Conservation (phyloP, 2,113 vertebrate species). For the Urocynchramus pylzowi region DNA sequence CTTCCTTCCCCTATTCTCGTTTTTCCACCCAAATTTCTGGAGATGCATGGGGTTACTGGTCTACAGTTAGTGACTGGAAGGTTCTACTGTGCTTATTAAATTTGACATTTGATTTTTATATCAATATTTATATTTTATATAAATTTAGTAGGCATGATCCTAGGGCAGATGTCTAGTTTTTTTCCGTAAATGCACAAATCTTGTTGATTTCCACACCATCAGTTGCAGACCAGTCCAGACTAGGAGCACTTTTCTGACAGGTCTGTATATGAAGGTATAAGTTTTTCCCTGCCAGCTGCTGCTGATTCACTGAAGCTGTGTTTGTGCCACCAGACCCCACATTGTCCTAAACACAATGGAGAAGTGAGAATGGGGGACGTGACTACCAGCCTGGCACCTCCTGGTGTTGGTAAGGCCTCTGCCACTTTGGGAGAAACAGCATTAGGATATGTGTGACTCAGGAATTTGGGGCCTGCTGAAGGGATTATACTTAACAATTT, state of each 20-base stretch:
- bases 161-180: not conserved
- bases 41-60: not conserved
- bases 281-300: not conserved
- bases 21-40: not conserved
- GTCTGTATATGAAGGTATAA: not conserved
- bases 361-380: fast-evolving
- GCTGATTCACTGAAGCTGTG: not conserved
- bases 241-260: not conserved
- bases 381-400: not conserved
- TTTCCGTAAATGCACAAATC: not conserved
- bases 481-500: not conserved
- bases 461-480: not conserved
- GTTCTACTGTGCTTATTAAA: not conserved
- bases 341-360: not conserved
- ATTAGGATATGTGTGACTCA: not conserved
- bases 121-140: not conserved
- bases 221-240: not conserved
- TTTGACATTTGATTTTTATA: not conserved
- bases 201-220: not conserved
- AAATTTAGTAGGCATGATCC: not conserved
- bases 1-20: not conserved
- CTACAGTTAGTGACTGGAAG: not conserved
- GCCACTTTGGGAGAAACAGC: not conserved
- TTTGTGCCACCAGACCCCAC: not conserved
- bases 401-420: not conserved